Base-by-base conservation (phyloP, 2,113 vertebrate genomes). In the Psittacula cyanocephala region DNA sequence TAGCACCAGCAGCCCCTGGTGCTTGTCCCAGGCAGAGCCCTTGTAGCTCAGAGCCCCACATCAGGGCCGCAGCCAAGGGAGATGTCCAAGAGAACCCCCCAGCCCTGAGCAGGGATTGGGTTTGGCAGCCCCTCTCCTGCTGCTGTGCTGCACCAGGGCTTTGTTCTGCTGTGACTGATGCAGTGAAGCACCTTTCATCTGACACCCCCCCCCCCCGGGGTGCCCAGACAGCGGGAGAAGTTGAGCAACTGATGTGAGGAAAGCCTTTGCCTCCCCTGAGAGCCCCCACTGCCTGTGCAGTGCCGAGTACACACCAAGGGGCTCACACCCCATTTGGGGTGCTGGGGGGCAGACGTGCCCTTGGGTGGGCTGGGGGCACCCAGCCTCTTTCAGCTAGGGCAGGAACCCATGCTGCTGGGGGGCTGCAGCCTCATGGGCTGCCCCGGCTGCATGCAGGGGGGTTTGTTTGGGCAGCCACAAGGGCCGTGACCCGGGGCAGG, bases 271-370 rank as follows among this genome's bases (percentile, higher is more conserved):
- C 19, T 59, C 10, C 43, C n/a, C 7, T 0, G 4, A 75, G 60
- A 74, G 12, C 13, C 20, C 39, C 14, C 5, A 8, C 7, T n/a
- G 43, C 35, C 20, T 2, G 10, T 4, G 28, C 2, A 2, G 39
- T 31, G 33, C 50, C 0, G 0, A 27, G 18, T 15, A 12, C 7
- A 31, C 9, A 11, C 44, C 0, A 5, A 52, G 22, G 41, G 35
- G 39, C 29, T 79, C 4, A 5, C 1, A 7, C 18, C 18, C 25
- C 8, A 17, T 47, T 29, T 39, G 55, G 43, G 35, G 46, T n/a
- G 82, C 82, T 39, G 71, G 39, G 49, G 20, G 13, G 33, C 55
- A 16, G 28, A 20, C 0, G 9, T 44, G 29, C 11, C 29, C 19
- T 52, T 17, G 65, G 24, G 29, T 24, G 9, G 44, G 35, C 15